phyloP scores from a whole-genome alignment of 2,797 vertebrate species.

The Capromys pilorides region DNA sequence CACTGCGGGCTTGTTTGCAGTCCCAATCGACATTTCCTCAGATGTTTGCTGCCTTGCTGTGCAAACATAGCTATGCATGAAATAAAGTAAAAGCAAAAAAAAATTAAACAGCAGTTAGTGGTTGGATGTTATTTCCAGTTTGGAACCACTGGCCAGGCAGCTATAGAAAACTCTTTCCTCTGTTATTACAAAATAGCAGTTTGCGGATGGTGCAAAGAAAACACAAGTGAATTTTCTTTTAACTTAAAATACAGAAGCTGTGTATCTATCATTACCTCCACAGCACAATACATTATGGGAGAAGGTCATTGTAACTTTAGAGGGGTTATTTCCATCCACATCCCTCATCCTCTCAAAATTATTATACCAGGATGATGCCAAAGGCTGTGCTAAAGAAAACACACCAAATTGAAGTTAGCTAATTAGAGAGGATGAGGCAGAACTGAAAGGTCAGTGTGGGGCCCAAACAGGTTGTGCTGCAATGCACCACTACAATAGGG shows the following conservation, averaged over 20 bases:
- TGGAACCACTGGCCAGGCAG: slow-evolving; percentile 82
- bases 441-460: slow-evolving; percentile 49
- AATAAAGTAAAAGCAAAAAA: slow-evolving; percentile 77
- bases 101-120: slow-evolving; percentile 84
- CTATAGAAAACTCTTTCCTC: slow-evolving; percentile 85
- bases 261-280: slow-evolving; percentile 81
- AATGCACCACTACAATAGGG: rapidly evolving
- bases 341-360: slow-evolving; percentile 82
- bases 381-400: slow-evolving; percentile 71
- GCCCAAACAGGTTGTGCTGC: background rate
- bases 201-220: slow-evolving; percentile 85
- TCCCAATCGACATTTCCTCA: slow-evolving; percentile 76
- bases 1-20: slow-evolving; percentile 63
- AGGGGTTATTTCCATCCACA: slow-evolving; percentile 82
- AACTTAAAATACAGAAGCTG: slow-evolving; percentile 84
- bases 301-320: slow-evolving; percentile 84
- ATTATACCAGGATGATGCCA: slow-evolving; percentile 80
- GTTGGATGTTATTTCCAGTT: slow-evolving; percentile 86
- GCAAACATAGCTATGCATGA: slow-evolving; percentile 81
- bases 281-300: slow-evolving; percentile 80
- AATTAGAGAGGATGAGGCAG: slow-evolving; percentile 58
- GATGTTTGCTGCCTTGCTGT: slow-evolving; percentile 73
- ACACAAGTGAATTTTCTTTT: slow-evolving; percentile 85
- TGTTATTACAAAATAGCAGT: slow-evolving; percentile 87
- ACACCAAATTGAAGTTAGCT: slow-evolving; percentile 66